Evolutionary conservation across 2,888 invertebrate species (phyloP).

Genomic region (Tenthredo notha): DNA sequence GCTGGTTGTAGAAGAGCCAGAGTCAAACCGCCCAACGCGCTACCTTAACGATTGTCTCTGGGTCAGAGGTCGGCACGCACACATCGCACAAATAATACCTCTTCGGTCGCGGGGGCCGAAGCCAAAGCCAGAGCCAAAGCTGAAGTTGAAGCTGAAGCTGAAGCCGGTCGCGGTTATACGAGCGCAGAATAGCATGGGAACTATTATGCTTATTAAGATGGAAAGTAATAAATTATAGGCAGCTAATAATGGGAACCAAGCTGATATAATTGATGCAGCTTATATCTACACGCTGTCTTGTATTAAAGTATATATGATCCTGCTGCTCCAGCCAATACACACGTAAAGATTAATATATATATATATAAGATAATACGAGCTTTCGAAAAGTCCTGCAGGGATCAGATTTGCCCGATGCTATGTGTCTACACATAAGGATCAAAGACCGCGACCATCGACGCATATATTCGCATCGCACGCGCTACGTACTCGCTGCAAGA

Average conservation of each 20-base stretch:
- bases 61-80: conserved; percentile 74
- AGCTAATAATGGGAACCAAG: conserved; percentile 73
- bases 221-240: conserved; percentile 77
- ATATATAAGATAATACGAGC: no score
- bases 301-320: background rate
- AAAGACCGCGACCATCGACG: background rate
- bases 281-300: conserved; percentile 24
- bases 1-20: conserved; percentile 61
- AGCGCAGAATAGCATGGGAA: conserved; percentile 72
- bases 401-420: no score
- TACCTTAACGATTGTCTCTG: conserved; percentile 77
- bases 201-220: conserved; percentile 78
- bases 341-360: background rate
- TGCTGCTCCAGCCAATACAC: background rate
- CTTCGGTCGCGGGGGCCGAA: conserved; percentile 46
- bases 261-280: conserved; percentile 50
- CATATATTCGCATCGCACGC: background rate
- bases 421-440: background rate
- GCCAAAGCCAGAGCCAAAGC: conserved; percentile 41
- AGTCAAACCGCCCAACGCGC: conserved; percentile 69
- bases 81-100: conserved; percentile 61
- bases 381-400: no score
- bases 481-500: no score
- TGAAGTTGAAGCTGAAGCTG: background rate
- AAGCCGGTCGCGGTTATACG: conserved; percentile 50